Evolutionary conservation across 2,113 vertebrate genomes (phyloP).

Genomic region (Onychostruthus taczanowskii): DNA sequence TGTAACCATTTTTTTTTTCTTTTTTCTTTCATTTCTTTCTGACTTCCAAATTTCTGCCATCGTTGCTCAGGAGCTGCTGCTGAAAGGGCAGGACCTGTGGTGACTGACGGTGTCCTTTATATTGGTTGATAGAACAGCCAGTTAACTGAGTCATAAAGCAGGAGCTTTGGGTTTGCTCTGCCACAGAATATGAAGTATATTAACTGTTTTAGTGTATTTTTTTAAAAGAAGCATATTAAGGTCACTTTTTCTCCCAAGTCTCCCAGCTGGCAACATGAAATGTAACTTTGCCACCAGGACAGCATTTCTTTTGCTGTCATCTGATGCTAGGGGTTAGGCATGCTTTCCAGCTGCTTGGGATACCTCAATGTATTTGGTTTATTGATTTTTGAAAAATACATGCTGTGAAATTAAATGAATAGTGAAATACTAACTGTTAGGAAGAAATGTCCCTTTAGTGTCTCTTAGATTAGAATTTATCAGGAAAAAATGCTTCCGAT

Average conservation of each 20-base stretch:
- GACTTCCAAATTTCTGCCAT: background rate
- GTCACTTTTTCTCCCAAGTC: background rate
- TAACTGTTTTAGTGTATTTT: constrained; percentile 1
- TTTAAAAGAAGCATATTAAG: background rate
- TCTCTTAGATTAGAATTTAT: background rate
- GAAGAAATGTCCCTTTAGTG: background rate
- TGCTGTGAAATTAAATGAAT: background rate
- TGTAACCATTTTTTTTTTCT: background rate
- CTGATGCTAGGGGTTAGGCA: background rate
- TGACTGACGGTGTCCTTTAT: background rate
- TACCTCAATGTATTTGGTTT: background rate
- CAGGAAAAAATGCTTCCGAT: background rate
- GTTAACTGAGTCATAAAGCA: background rate
- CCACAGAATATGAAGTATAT: background rate
- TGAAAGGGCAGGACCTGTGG: background rate
- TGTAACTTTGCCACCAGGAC: background rate
- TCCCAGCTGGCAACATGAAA: background rate
- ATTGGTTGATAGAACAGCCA: background rate
- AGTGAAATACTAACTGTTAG: background rate
- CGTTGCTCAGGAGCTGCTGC: background rate
- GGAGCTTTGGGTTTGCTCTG: background rate
- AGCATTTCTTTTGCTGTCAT: background rate
- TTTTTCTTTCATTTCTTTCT: background rate
- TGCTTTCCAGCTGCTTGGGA: background rate
- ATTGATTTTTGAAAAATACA: constrained; percentile 41